Percentiles rank a stretch among this genome's conserved stretches.
These are phyloP conservation scores for Psilopogon haemacephalus DNA, from an alignment of 2,113 vertebrate genomes.

Conservation along the genomic window DNA sequence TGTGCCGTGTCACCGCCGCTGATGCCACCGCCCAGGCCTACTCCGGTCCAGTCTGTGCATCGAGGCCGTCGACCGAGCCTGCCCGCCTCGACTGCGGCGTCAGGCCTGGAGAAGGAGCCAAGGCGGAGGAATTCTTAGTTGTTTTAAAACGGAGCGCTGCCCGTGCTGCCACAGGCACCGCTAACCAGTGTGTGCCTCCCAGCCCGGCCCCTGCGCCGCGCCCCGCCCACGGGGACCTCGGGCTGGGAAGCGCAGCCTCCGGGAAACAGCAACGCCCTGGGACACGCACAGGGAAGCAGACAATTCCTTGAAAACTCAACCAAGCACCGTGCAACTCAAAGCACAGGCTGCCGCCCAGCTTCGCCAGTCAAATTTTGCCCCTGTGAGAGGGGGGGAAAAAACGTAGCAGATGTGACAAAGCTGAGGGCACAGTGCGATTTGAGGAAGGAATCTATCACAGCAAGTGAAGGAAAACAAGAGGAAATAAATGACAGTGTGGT, in stretches of 20 bases:
- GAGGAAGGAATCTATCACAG: background rate
- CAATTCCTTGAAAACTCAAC: fast-evolving
- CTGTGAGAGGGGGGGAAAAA: background rate
- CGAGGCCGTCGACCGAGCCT: background rate
- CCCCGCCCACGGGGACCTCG: no score
- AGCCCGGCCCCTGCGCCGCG: fast-evolving
- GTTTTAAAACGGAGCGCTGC: background rate
- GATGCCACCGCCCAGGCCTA: background rate
- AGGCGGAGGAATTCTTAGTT: fast-evolving
- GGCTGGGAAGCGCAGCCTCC: fast-evolving
- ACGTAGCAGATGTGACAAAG: fast-evolving
- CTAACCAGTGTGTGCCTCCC: no score
- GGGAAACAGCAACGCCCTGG: fast-evolving
- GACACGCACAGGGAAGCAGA: fast-evolving
- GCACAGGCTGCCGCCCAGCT: fast-evolving
- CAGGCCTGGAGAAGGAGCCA: background rate
- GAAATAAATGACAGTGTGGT: background rate
- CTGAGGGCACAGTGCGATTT: background rate
- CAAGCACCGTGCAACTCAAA: background rate
- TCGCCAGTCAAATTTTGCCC: background rate
- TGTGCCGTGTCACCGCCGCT: background rate
- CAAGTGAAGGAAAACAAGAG: background rate
- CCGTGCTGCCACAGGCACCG: fast-evolving
- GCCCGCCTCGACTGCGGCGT: background rate
- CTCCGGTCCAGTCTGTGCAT: background rate